Conservation (phyloP, 2,113 vertebrate species). For the Eurypyga helias region DNA sequence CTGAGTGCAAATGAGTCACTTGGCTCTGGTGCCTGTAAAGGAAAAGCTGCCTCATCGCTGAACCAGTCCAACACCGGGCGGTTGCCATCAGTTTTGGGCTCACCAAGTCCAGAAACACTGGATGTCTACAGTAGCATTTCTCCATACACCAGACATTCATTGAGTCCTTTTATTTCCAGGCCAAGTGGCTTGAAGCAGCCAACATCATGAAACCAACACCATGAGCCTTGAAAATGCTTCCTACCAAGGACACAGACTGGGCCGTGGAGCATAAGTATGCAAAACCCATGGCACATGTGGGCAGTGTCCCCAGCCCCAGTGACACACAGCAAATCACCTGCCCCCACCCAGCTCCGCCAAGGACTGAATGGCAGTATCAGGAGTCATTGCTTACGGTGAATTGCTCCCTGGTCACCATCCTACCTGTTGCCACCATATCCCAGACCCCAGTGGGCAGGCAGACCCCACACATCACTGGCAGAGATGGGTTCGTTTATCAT, state of each 20-base stretch:
- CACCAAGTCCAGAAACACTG: background rate
- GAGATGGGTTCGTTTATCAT: background rate
- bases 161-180: background rate
- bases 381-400: background rate
- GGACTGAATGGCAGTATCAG: background rate
- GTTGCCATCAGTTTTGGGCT: background rate
- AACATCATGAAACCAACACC: background rate
- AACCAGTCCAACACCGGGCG: background rate
- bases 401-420: background rate
- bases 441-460: accelerated
- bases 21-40: background rate
- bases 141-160: background rate
- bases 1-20: background rate
- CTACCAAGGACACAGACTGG: background rate
- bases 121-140: background rate
- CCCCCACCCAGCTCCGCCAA: background rate
- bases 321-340: background rate
- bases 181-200: background rate
- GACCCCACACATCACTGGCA: background rate
- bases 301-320: background rate
- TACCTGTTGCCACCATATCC: background rate
- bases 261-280: background rate
- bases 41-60: background rate
- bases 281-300: background rate
- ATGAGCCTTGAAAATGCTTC: background rate